Conservation (phyloP, 2,113 vertebrate species). For the Anoplopoma fimbria region DNA sequence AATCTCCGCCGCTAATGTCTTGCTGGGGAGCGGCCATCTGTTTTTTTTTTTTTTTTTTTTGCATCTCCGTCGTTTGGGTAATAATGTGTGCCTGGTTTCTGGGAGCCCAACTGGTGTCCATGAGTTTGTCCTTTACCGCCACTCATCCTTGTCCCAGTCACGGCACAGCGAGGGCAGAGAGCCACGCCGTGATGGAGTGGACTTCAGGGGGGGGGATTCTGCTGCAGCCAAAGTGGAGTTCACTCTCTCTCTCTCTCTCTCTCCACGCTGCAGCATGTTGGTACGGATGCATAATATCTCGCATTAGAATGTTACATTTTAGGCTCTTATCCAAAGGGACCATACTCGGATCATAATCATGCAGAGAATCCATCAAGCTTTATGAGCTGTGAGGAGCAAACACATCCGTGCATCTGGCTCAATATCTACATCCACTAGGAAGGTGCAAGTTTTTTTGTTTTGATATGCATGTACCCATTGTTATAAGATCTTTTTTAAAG, state of each 20-base stretch:
- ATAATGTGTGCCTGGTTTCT: slow-evolving; percentile 74
- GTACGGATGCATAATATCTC: neutral
- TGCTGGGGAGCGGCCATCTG: slow-evolving; percentile 83
- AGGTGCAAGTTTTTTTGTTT: neutral
- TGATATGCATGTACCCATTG: neutral
- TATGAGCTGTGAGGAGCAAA: neutral
- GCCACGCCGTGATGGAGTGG: slow-evolving; percentile 68
- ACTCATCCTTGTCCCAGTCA: slow-evolving; percentile 78
- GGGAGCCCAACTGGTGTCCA: slow-evolving; percentile 74
- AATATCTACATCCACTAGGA: neutral
- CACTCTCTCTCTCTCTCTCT: neutral
- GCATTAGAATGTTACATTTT: neutral
- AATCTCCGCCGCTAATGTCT: slow-evolving; percentile 81
- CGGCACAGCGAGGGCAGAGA: slow-evolving; percentile 64
- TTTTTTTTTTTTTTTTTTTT: slow-evolving; percentile 45
- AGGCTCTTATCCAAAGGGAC: neutral
- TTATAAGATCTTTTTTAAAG: no score
- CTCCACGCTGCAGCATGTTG: slow-evolving; percentile 1
- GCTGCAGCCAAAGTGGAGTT: slow-evolving; percentile 25
- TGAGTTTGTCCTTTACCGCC: slow-evolving; percentile 77
- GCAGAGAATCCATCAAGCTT: neutral
- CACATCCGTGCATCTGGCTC: neutral
- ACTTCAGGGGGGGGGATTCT: slow-evolving; percentile 57
- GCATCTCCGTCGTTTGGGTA: slow-evolving; percentile 75
- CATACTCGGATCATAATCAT: neutral